Percentiles rank a stretch among this genome's conserved stretches.
Conservation (phyloP, 2,888 invertebrate species). For the Altica lythri region DNA sequence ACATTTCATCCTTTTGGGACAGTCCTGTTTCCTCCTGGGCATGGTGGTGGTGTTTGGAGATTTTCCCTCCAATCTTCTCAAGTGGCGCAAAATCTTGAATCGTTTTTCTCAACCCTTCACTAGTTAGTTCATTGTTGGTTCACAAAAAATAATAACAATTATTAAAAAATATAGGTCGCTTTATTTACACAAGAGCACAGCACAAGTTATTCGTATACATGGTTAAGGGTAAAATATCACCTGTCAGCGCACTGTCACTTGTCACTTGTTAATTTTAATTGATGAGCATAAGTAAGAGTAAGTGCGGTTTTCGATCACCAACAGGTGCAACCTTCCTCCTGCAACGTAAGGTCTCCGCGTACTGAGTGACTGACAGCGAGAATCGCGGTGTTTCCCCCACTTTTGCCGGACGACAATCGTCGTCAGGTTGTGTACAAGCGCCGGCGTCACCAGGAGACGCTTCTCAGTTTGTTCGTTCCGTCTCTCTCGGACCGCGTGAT, state of each 20-base stretch:
- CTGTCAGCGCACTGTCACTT: constrained; percentile 24
- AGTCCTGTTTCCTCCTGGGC: constrained; percentile 61
- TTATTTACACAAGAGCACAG: constrained; percentile 31
- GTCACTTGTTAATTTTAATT: constrained; percentile 10
- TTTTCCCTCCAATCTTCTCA: constrained; percentile 44
- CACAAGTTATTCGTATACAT: constrained; percentile 41
- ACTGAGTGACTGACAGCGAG: constrained; percentile 59
- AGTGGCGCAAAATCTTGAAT: constrained; percentile 52
- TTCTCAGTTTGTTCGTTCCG: constrained; percentile 37
- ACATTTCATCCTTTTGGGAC: constrained; percentile 63
- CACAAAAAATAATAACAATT: constrained; percentile 17
- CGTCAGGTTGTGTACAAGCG: constrained; percentile 51
- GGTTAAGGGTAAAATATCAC: constrained; percentile 8
- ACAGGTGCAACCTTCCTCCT: constrained; percentile 51
- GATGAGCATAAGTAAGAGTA: neutral
- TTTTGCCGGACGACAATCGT: constrained; percentile 46
- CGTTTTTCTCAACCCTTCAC: constrained; percentile 30
- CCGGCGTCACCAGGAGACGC: constrained; percentile 54
- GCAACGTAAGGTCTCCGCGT: constrained; percentile 54
- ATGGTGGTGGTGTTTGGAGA: constrained; percentile 49
- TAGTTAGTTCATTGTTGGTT: constrained; percentile 28
- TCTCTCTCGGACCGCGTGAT: constrained; percentile 40
- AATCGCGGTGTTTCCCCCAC: constrained; percentile 54
- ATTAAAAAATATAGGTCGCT: constrained; percentile 14
- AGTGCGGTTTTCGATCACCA: constrained; percentile 29